phyloP scores from a whole-genome alignment of 2,113 vertebrate species.

The Petrocephalus microphthalmus region DNA sequence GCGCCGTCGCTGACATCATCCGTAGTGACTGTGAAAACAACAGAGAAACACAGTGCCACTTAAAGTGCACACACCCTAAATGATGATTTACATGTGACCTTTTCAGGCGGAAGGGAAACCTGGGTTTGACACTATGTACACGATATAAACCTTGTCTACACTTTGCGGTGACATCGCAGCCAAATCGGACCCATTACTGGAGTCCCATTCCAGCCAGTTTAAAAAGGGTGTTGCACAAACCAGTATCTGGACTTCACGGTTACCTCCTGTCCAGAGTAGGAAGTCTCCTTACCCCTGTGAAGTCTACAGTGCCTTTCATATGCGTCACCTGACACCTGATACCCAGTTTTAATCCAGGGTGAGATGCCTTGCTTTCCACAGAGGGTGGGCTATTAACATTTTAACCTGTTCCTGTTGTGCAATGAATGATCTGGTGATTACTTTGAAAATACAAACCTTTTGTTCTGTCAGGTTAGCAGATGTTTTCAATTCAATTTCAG shows the following conservation, averaged over 20 bases:
- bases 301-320: background rate
- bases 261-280: background rate
- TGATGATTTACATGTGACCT: background rate
- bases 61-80: background rate
- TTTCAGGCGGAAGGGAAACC: background rate
- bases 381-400: background rate
- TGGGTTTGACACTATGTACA: background rate
- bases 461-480: background rate
- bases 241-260: background rate
- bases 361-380: background rate
- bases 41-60: background rate
- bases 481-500: background rate
- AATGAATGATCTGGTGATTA: background rate
- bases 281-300: background rate
- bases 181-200: background rate
- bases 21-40: background rate
- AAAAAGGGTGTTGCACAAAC: background rate
- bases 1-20: background rate
- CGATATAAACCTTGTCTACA: background rate
- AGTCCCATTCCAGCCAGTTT: background rate
- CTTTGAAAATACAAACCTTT: background rate
- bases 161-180: background rate
- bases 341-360: background rate
- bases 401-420: background rate
- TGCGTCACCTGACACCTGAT: background rate